These are phyloP conservation scores for Spisula solida DNA, from an alignment of 2,888 invertebrate genomes.

Conservation along the genomic window DNA sequence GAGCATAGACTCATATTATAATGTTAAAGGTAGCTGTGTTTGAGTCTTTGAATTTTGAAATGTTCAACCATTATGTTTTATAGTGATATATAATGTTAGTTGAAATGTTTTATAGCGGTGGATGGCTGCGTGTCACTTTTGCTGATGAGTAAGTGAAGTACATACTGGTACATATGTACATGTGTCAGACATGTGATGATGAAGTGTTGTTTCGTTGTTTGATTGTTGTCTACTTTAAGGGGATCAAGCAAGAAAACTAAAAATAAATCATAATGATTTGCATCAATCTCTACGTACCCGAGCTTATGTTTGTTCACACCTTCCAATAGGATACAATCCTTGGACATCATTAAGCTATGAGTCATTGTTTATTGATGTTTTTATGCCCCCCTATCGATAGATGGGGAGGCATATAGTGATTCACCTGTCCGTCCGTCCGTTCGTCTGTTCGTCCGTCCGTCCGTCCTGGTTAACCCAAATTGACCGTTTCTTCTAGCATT, in stretches of 20 bases:
- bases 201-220: not conserved
- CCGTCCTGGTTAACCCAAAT: too few species aligned
- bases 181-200: not conserved
- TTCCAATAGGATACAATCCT: not conserved
- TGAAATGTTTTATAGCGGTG: conserved; percentile 42
- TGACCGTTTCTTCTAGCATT: too few species aligned
- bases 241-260: not conserved
- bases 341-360: not conserved
- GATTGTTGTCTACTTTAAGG: not conserved
- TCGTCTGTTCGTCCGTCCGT: too few species aligned
- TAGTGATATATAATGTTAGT: too few species aligned
- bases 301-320: not conserved
- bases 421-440: too few species aligned
- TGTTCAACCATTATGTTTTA: too few species aligned
- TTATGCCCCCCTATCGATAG: too few species aligned
- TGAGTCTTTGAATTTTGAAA: too few species aligned
- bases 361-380: not conserved
- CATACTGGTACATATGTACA: not conserved
- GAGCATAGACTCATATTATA: too few species aligned
- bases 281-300: not conserved
- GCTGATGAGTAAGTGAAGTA: conserved; percentile 61
- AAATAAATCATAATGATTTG: too few species aligned
- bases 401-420: too few species aligned
- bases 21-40: too few species aligned
- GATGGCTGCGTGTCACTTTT: conserved; percentile 62